Base-by-base conservation (phyloP, 2,888 invertebrate genomes). In the Deilephila porcellus region DNA sequence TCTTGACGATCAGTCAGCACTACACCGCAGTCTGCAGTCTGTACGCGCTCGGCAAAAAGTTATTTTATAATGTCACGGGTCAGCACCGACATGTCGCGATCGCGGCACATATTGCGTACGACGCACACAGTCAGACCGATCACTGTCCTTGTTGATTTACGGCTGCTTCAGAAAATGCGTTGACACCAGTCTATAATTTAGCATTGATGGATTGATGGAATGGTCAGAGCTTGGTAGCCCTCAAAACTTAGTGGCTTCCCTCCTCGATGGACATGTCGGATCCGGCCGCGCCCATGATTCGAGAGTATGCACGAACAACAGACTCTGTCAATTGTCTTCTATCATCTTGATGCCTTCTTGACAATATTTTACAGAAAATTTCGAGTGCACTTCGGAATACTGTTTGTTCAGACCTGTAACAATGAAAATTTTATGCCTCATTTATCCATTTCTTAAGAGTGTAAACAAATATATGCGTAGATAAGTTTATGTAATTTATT, bases 101-200 rank as follows among this genome's bases (percentile, higher is more conserved):
- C 97, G 84, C 97, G 96, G 95, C 97, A 97, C 97, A 96, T 96
- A 90, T 86, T 93, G 90, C 60, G 85, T 88, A 85, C 86, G 89
- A 86, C 94, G 89, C 91, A 86, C 87, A 89, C 85, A 86, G 90
- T 90, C 89, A 85, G 81, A 81, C 75, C 71, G 74, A 78, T 76
- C 72, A 75, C 76, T 59, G 71, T 71, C 72, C 71, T 78, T 74
- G 60, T 78, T 76, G 91, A 96, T 96, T 97, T 98, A 98, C 96
- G 98, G 98, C 94, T 98, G 98, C 95, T 98, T 98, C 93, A 98
- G 95, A 93, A 98, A 98, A 95, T 98, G 98, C 91, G 98, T 98
- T 91, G 98, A 98, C 82, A 98, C 98, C 89, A 98, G 96, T 95
- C 98, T 97, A 97, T 98, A 97, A 95, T 97, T 98, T 96, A 98